Evolutionary conservation across 2,113 vertebrate genomes (phyloP), one percentile per base, ranked within the genome.

Genomic region (Sinocyclocheilus grahami): DNA sequence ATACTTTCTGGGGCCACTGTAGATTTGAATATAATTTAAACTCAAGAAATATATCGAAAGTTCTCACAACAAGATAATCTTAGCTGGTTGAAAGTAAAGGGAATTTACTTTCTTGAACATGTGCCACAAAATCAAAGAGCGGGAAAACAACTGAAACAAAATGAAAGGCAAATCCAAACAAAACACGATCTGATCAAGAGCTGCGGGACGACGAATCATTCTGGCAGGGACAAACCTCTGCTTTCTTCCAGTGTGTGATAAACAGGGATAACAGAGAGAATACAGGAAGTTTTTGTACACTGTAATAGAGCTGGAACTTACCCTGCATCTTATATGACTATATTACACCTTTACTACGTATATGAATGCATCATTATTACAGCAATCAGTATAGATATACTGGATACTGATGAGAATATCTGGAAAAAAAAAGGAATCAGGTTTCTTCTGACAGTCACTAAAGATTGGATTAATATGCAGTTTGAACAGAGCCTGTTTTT

Each of bases 171-270:
- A 74, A n/a, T 72, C 39, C 22, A 18, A 24, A 58, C 14, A 71
- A 8, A 79, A 86, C 39, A 55, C 48, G 60, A 81, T 39, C 58
- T 24, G 60, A 62, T 46, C 58, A 65, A 27, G 53, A 37, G 16
- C 37, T 24, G 79, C n/a, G 20, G 33, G 30, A 60, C 33, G 55
- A 22, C 16, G 39, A 46, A 75, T 18, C n/a, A 74, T 10, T 75
- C 30, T 51, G 65, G 88, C 77, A 85, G 84, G 87, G 81, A 94
- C 93, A 88, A 94, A 94, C 94, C 88, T 89, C 65, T 91, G 93
- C 92, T 88, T 91, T 94, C 94, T 94, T 91, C 89, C 88, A 92
- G 85, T 91, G 92, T 92, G 89, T 89, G 90, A 84, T 87, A 78
- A 90, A 90, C 46, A 89, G 87, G 89, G 80, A 82, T 51, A 42